These are phyloP conservation scores for Porites divaricata DNA, from an alignment of 92 coral and sea anemone species.

Conservation along the genomic window DNA sequence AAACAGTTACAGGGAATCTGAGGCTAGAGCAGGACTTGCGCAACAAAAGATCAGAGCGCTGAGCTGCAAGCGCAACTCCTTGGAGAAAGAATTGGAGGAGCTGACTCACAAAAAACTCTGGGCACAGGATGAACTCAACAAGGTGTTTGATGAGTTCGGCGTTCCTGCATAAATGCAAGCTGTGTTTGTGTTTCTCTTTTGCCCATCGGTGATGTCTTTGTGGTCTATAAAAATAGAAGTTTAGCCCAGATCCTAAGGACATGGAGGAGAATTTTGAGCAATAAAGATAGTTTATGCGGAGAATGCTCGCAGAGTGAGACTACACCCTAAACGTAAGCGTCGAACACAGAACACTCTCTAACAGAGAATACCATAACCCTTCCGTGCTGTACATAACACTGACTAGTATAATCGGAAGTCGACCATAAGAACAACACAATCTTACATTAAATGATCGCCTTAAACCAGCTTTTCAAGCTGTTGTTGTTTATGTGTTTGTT, in stretches of 20 bases:
- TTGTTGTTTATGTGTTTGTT: not conserved
- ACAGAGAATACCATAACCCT: too few species aligned
- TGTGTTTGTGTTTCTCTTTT: not conserved
- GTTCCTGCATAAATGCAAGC: not conserved
- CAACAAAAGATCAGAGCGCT: conserved; percentile 50
- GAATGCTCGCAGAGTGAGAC: not conserved
- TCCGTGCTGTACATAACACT: too few species aligned
- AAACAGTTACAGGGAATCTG: conserved; percentile 49
- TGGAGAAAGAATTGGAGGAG: conserved; percentile 54
- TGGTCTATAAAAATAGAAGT: not conserved
- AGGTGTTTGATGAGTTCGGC: conserved; percentile 35
- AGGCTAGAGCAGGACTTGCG: conserved; percentile 42
- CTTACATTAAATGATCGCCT: not conserved
- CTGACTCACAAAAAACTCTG: conserved; percentile 34
- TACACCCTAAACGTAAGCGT: too few species aligned
- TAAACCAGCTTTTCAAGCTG: not conserved
- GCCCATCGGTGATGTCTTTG: not conserved
- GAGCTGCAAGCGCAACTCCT: conserved; percentile 15
- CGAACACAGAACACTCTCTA: too few species aligned
- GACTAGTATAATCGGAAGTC: not conserved
- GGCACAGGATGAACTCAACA: conserved; percentile 65
- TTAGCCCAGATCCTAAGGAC: not conserved
- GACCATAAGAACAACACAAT: not conserved
- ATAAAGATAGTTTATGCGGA: not conserved
- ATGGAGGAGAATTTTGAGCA: not conserved